Base-by-base conservation (phyloP, 1,140 invertebrate genomes). In the Solenopsis fugax region DNA sequence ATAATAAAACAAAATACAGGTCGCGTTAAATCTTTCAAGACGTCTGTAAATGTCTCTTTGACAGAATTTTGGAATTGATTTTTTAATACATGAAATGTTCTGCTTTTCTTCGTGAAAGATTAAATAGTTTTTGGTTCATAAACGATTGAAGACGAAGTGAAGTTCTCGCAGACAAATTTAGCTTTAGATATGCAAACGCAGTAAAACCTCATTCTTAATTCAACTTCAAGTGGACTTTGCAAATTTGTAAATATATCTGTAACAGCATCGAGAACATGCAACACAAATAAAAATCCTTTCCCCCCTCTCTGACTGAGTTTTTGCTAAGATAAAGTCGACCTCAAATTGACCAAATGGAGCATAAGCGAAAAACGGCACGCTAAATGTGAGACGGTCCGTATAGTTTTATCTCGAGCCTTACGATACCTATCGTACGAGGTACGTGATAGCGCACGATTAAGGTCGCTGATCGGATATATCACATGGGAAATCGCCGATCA, bases 1-100 rank as follows among this genome's bases (percentile, higher is more conserved):
- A 41, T 82, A 58, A 81, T 37, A 18, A 72, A 37, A 58, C n/a
- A 18, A 72, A 72, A 41, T 45, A 81, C 16, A 58, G 34, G 24
- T 24, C 13, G 54, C n/a, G 6, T 50, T 45, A 45, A 50, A 78
- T 41, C 65, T 77, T 45, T 64, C 1, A 75, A n/a, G 18, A 13
- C 10, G 21, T 56, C 34, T 56, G 4, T 12, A 16, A 37, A 48
- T n/a, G 16, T 81, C 21, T 56, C 45, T 18, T 71, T 24, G 24
- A 18, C 6, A n/a, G 7, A 62, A 24, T 73, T 29, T 73, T n/a
- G 0, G 16, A 62, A 77, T 48, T 52, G 4, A 18, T 2, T 50
- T 72, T n/a, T 18, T 10, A 10, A 52, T 50, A 21, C n/a, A 18
- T 13, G 50, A 34, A 13, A 12, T 37, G 18, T 10, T 72, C 16